Conservation (phyloP, 2,113 vertebrate species). For the Chascanopsetta lugubris region DNA sequence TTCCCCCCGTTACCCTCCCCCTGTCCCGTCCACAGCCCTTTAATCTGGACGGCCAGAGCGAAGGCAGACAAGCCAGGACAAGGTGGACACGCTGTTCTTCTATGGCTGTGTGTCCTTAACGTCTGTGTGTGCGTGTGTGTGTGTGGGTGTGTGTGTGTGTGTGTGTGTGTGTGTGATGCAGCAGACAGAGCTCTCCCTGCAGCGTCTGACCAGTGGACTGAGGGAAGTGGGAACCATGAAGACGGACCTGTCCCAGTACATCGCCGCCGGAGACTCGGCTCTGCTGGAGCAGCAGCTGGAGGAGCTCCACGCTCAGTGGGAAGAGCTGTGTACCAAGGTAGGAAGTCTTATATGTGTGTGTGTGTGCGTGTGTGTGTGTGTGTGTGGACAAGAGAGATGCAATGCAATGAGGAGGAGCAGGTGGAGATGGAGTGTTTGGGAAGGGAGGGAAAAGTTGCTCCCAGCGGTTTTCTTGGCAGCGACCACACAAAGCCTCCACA, state of each 20-base stretch:
- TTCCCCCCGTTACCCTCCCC: conserved; percentile 69
- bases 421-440: conserved; percentile 35
- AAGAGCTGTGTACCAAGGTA: conserved; percentile 81
- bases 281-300: conserved; percentile 87
- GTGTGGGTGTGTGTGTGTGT: conserved; percentile 13
- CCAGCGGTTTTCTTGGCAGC: conserved; percentile 51
- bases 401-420: neutral
- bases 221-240: conserved; percentile 85
- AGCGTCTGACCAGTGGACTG: conserved; percentile 79
- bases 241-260: conserved; percentile 81
- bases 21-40: conserved; percentile 78
- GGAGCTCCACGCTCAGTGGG: conserved; percentile 84
- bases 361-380: neutral
- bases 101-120: conserved; percentile 47
- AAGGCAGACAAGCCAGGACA: conserved; percentile 34
- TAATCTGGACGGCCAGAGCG: conserved; percentile 82
- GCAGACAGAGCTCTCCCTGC: conserved; percentile 87
- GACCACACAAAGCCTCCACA: conserved; percentile 64
- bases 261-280: conserved; percentile 81
- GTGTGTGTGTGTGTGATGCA: conserved; percentile 80
- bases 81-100: conserved; percentile 23
- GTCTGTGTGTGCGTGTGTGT: neutral
- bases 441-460: conserved; percentile 51
- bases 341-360: conserved; percentile 32
- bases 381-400: conserved; percentile 63